Percentiles rank a stretch among this genome's conserved stretches.
phyloP scores from a whole-genome alignment of 1,140 invertebrate genomes.

The Rhizoglyphus robini region DNA sequence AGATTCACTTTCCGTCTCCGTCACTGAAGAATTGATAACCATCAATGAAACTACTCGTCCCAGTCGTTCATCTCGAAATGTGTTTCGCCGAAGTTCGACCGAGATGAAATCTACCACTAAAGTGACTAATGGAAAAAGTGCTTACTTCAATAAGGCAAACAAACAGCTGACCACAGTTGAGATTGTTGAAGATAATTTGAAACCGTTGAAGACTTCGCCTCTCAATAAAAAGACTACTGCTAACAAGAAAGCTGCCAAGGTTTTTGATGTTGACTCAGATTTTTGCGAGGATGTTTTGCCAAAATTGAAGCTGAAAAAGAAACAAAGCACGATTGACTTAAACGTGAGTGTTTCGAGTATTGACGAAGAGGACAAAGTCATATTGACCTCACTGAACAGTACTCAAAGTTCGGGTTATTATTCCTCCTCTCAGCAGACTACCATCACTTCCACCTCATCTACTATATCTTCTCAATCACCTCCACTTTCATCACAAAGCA shows the following conservation, averaged over 20 bases:
- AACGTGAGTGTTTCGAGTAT: neutral
- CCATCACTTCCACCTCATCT: neutral
- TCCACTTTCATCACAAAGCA: too few species aligned
- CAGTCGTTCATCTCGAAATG: neutral
- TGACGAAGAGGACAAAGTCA: neutral
- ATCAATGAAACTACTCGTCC: neutral
- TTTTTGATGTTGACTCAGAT: neutral
- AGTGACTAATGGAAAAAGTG: neutral
- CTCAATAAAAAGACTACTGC: neutral
- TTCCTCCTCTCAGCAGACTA: neutral
- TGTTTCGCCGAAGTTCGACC: slow-evolving; percentile 2
- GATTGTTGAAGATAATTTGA: too few species aligned
- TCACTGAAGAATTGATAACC: neutral
- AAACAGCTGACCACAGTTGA: too few species aligned
- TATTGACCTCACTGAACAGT: neutral
- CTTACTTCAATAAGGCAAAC: neutral
- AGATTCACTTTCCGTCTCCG: too few species aligned
- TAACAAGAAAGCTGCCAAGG: neutral
- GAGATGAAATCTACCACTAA: neutral
- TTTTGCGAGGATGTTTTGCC: neutral
- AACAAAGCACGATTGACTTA: neutral
- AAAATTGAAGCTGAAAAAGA: too few species aligned
- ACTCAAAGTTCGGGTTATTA: slow-evolving; percentile 8
- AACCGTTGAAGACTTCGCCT: neutral
- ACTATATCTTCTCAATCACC: neutral